Evolutionary conservation across 2,797 vertebrate genomes (phyloP), one percentile per base, ranked within the genome.

Genomic region (Rhodeus uyekii): DNA sequence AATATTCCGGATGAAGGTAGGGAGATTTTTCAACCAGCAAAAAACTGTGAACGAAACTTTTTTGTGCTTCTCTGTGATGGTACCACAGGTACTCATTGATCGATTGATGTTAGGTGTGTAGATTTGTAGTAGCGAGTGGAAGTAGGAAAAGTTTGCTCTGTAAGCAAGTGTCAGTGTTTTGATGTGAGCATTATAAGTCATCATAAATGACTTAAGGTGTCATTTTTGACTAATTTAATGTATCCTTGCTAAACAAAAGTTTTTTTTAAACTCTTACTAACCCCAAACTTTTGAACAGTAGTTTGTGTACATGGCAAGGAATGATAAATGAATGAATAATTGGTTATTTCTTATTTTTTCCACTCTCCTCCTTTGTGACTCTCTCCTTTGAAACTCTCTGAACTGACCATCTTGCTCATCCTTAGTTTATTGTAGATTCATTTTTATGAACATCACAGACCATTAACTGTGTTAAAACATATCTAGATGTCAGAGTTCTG

Each of bases 391-490:
- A 48, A 19, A 71, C 24, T 71, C 5, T 27, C 16, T 16, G 27
- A 72, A 18, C 32, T 3, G 34, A 34, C 18, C 44, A 34, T 34
- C 10, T 14, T 50, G 44, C 19, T 6, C 27, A 72, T 50, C 9
- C 9, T 27, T 39, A 67, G 24, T 72, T 50, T 53, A 34, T 72
- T 29, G 22, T 19, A 81, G 27, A 29, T 64, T 63, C 24, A 73
- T 39, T 81, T 32, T 55, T 27, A 53, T 74, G 32, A 48, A 46
- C 53, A 84, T 76, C 18, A 27, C 12, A 63, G 50, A 12, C 55
- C 72, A 44, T 74, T 83, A 46, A 36, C 50, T 69, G 38, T 27
- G 22, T 38, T 82, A 27, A 44, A 67, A 60, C 36, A 46, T 77
- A 72, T 79, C 44, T 46, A 46, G 44, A 46, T 46, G 46, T 46